These are phyloP conservation scores for Cyphomyrmex costatus DNA, from an alignment of 1,140 invertebrate species.

Conservation along the genomic window DNA sequence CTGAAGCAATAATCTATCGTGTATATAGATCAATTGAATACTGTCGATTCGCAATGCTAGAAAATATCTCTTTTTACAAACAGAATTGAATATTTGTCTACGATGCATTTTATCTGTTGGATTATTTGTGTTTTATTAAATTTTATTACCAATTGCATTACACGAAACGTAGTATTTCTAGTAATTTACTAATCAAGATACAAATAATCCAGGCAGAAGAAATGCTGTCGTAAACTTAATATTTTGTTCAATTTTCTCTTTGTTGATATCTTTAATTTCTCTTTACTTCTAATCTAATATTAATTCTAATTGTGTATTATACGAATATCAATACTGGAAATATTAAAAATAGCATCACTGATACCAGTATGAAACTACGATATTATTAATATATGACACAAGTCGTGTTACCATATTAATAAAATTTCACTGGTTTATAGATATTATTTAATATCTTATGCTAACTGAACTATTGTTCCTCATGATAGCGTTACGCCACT, in stretches of 20 bases:
- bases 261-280: constrained; percentile 9
- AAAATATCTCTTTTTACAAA: background rate
- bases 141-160: too few species aligned
- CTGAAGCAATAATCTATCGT: background rate
- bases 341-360: too few species aligned
- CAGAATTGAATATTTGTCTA: too few species aligned
- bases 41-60: background rate
- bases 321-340: background rate
- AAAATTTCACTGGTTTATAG: background rate
- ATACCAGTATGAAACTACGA: background rate
- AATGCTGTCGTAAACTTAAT: too few species aligned
- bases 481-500: constrained; percentile 54
- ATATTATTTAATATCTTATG: constrained; percentile 38
- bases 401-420: background rate
- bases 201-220: too few species aligned
- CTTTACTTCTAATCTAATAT: background rate
- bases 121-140: too few species aligned
- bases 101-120: too few species aligned
- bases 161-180: too few species aligned
- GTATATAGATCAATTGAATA: constrained; percentile 1
- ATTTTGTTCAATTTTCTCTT: too few species aligned
- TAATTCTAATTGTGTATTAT: background rate
- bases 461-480: constrained; percentile 41
- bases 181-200: too few species aligned
- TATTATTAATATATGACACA: background rate